phyloP scores from a whole-genome alignment of 2,113 vertebrate genomes.

The Calyptomena viridis region DNA sequence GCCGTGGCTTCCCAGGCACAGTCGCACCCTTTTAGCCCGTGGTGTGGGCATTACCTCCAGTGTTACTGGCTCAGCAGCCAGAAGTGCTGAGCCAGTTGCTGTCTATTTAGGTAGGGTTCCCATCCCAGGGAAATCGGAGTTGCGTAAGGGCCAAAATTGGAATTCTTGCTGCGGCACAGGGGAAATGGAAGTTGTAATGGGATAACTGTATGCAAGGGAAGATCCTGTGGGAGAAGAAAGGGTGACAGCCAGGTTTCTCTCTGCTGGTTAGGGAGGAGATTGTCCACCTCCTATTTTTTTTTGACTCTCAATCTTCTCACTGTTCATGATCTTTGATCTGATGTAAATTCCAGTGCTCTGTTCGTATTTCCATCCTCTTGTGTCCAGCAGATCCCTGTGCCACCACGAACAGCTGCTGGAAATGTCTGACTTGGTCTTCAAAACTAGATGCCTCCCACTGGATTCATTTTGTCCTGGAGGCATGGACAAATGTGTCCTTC shows the following conservation, averaged over 20 bases:
- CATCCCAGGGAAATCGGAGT: neutral
- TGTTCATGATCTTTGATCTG: neutral
- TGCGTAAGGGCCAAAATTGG: neutral
- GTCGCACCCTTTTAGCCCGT: constrained; percentile 3
- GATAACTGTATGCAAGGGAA: neutral
- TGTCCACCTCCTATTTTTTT: neutral
- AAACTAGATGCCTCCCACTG: neutral
- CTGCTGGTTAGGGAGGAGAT: neutral
- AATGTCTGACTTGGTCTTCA: neutral
- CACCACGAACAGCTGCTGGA: neutral
- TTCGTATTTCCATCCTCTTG: accelerated
- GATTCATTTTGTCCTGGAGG: neutral
- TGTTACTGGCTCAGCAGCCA: neutral
- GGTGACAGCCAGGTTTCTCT: neutral
- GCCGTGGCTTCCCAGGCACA: neutral
- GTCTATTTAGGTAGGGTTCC: neutral
- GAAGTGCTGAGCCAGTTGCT: constrained; percentile 27
- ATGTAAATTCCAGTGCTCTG: neutral
- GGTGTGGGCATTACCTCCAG: neutral
- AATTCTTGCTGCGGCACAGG: neutral
- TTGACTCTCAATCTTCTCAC: accelerated
- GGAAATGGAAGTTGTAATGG: neutral
- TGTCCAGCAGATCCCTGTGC: accelerated
- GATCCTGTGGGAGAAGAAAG: neutral
- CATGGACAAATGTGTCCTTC: neutral